A percentile compares a stretch with the other conserved stretches of the same genome.
These are phyloP conservation scores for Channallabes apus DNA, from an alignment of 2,797 vertebrate species.

Conservation along the genomic window DNA sequence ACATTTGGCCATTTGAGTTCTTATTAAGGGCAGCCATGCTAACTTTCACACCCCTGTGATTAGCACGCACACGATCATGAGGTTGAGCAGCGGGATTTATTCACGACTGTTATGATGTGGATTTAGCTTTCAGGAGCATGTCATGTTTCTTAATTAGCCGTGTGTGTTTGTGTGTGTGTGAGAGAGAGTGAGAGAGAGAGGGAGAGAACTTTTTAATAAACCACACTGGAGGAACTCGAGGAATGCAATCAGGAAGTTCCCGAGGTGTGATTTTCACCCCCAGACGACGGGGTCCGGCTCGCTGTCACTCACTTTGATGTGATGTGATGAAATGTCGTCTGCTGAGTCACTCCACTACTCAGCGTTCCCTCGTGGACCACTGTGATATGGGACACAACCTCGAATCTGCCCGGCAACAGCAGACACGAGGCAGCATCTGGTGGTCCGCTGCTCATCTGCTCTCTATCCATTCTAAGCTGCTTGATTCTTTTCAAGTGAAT, in stretches of 20 bases:
- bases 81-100: neutral
- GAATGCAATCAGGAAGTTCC: neutral
- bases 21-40: neutral
- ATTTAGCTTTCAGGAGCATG: constrained; percentile 17
- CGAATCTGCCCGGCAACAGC: constrained; percentile 16
- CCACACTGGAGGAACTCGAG: neutral
- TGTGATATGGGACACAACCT: constrained; percentile 23
- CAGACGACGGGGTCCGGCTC: neutral
- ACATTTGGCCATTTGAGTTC: neutral
- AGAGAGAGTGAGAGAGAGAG: no score
- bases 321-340: constrained; percentile 13
- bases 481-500: neutral
- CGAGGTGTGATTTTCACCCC: neutral
- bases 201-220: neutral
- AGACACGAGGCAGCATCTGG: constrained; percentile 3
- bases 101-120: constrained; percentile 21
- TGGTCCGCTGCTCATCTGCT: constrained; percentile 12
- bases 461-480: neutral
- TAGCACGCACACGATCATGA: neutral
- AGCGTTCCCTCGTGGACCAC: neutral
- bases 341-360: constrained; percentile 22
- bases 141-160: neutral
- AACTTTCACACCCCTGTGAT: neutral
- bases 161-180: neutral
- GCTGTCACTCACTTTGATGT: constrained; percentile 7